Percentiles rank a stretch among this genome's conserved stretches.
These are phyloP conservation scores for Ailurus styani DNA, from an alignment of 2,113 vertebrate species.

Conservation along the genomic window DNA sequence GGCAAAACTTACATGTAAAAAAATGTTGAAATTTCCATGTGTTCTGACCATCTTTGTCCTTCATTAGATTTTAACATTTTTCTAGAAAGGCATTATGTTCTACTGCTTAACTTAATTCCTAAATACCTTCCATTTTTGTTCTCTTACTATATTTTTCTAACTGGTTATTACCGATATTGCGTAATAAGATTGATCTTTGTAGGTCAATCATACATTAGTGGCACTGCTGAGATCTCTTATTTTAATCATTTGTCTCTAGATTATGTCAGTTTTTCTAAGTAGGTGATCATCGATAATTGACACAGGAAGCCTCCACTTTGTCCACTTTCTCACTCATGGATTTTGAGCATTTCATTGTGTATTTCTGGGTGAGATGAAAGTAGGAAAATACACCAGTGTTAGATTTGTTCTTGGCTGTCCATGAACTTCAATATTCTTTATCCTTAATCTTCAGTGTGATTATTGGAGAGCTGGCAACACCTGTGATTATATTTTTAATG, in stretches of 20 bases:
- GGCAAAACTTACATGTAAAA: not conserved
- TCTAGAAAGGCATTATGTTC: not conserved
- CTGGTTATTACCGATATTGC: not conserved
- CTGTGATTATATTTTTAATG: not conserved
- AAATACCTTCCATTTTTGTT: not conserved
- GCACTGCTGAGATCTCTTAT: not conserved
- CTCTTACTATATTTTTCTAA: not conserved
- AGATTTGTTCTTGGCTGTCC: not conserved
- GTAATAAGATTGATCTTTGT: slow-evolving; percentile 7
- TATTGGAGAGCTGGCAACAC: not conserved
- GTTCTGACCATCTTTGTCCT: not conserved
- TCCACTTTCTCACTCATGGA: not conserved
- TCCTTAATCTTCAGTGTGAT: not conserved
- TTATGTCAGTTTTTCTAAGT: slow-evolving; percentile 1
- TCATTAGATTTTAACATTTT: slow-evolving; percentile 1
- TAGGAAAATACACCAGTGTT: not conserved
- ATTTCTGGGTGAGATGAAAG: not conserved
- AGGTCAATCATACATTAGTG: not conserved
- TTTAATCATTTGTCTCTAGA: not conserved
- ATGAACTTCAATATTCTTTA: not conserved
- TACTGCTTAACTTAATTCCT: not conserved
- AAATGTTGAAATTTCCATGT: not conserved
- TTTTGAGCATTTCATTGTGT: slow-evolving; percentile 10
- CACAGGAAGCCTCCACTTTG: not conserved
- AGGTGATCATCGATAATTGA: not conserved